A percentile compares a stretch with the other conserved stretches of the same genome.
phyloP scores from a whole-genome alignment of 2,797 vertebrate genomes.

The Spea hammondii region DNA sequence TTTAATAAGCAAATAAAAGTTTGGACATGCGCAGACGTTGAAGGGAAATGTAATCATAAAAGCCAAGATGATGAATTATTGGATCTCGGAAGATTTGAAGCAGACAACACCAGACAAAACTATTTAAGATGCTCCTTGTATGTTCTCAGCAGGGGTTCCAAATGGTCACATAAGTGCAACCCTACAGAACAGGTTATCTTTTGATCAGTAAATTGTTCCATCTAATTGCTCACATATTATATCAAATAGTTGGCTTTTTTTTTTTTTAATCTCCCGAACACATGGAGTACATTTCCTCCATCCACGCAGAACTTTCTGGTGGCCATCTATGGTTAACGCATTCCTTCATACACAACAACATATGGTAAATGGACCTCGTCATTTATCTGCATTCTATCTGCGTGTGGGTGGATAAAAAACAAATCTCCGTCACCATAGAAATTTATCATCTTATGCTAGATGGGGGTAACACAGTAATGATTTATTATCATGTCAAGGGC shows the following conservation, averaged over 20 bases:
- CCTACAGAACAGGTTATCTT: conserved; percentile 39
- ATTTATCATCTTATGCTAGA: not conserved
- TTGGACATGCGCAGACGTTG: no score
- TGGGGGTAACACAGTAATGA: no score
- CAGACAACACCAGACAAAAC: conserved; percentile 25
- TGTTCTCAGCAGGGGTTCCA: conserved; percentile 40
- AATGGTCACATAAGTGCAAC: conserved; percentile 24
- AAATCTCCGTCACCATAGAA: not conserved
- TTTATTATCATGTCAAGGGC: no score
- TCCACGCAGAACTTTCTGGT: conserved; percentile 26
- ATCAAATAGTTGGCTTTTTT: conserved; percentile 46
- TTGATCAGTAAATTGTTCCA: conserved; percentile 49
- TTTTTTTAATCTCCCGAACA: conserved; percentile 32
- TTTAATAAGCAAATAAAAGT: no score
- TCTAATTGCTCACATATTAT: conserved; percentile 49
- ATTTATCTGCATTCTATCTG: conserved; percentile 7
- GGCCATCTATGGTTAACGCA: not conserved
- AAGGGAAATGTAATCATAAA: no score
- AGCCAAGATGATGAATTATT: no score
- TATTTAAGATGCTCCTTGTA: not conserved
- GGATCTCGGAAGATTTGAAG: conserved; percentile 29
- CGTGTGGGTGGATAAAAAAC: not conserved
- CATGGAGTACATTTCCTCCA: conserved; percentile 49
- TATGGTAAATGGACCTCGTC: conserved; percentile 24
- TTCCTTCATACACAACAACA: conserved; percentile 1